These are phyloP conservation scores for Pocillopora verrucosa DNA, from an alignment of 64 coral and sea anemone genomes.

Conservation along the genomic window DNA sequence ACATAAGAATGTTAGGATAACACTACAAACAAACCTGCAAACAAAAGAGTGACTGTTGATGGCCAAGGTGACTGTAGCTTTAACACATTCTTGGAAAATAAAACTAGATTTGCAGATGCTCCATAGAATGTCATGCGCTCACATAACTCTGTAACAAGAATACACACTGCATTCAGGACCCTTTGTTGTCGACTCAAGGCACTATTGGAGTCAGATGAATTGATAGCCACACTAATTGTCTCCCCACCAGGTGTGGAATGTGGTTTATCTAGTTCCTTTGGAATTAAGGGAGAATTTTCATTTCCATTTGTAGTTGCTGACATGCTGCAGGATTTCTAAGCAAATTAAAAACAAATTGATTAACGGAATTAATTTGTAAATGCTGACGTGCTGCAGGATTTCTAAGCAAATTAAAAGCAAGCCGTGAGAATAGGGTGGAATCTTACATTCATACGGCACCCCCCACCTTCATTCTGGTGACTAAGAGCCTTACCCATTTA, in stretches of 20 bases:
- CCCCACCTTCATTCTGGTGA: no score
- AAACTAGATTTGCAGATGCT: slow-evolving; percentile 64
- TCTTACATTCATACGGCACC: no score
- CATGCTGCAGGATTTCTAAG: no score
- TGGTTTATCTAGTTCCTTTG: not conserved
- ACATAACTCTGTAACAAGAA: slow-evolving; percentile 83
- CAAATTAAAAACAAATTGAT: no score
- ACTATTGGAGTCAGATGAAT: not conserved
- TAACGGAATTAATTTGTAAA: no score
- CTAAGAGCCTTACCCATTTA: no score
- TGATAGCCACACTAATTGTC: not conserved
- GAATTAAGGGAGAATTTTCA: not conserved
- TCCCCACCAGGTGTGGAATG: not conserved
- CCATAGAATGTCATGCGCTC: slow-evolving; percentile 88
- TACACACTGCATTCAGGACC: slow-evolving; percentile 58
- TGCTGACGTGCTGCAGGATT: no score
- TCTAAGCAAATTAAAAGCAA: no score
- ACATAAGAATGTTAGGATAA: no score
- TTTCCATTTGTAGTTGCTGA: not conserved
- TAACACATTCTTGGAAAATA: slow-evolving; percentile 54
- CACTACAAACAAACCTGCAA: slow-evolving; percentile 47
- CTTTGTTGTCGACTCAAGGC: slow-evolving; percentile 28
- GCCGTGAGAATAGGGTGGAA: no score
- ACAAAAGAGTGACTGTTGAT: slow-evolving; percentile 47
- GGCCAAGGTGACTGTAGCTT: slow-evolving; percentile 24